These are phyloP conservation scores for Macrosteles quadrilineatus DNA, from an alignment of 1,140 invertebrate genomes.

Conservation along the genomic window DNA sequence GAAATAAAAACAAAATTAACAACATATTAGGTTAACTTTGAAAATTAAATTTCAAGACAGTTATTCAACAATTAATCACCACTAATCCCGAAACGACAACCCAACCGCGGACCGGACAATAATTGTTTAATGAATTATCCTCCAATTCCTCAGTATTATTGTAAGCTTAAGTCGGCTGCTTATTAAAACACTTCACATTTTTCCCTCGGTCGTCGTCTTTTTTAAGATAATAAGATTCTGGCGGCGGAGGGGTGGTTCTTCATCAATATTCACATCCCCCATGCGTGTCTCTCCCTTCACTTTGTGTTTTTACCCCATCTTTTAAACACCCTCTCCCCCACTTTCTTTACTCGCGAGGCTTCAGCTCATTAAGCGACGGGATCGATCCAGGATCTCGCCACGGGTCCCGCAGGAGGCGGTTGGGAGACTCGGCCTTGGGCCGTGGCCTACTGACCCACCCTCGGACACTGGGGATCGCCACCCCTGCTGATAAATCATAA, in stretches of 20 bases:
- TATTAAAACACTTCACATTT: slow-evolving; percentile 42
- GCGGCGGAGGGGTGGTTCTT: slow-evolving; percentile 30
- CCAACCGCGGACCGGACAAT: too few relatives aligned
- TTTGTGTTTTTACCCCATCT: slow-evolving; percentile 40
- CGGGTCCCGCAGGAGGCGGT: slow-evolving; percentile 26
- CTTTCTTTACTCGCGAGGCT: slow-evolving; percentile 36
- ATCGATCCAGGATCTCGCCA: slow-evolving; percentile 35
- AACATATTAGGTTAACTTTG: too few relatives aligned
- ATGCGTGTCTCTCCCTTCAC: slow-evolving; percentile 39
- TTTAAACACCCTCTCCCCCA: slow-evolving; percentile 35
- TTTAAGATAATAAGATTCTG: slow-evolving; percentile 41
- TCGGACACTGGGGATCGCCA: neutral
- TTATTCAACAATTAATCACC: too few relatives aligned
- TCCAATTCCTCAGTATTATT: slow-evolving; percentile 19
- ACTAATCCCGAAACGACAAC: too few relatives aligned
- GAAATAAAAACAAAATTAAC: too few relatives aligned
- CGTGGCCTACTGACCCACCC: slow-evolving; percentile 8
- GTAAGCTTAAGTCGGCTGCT: slow-evolving; percentile 35
- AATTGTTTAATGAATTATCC: slow-evolving; percentile 25
- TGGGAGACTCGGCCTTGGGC: slow-evolving; percentile 11
- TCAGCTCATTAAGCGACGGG: slow-evolving; percentile 39
- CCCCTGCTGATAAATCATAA: too few relatives aligned
- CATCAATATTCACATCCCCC: slow-evolving; percentile 41
- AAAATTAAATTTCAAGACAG: too few relatives aligned
- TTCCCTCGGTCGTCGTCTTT: slow-evolving; percentile 37